Evolutionary conservation across 2,888 invertebrate genomes (phyloP), one percentile per base, ranked within the genome.

Genomic region (Netelia fuscicornis): DNA sequence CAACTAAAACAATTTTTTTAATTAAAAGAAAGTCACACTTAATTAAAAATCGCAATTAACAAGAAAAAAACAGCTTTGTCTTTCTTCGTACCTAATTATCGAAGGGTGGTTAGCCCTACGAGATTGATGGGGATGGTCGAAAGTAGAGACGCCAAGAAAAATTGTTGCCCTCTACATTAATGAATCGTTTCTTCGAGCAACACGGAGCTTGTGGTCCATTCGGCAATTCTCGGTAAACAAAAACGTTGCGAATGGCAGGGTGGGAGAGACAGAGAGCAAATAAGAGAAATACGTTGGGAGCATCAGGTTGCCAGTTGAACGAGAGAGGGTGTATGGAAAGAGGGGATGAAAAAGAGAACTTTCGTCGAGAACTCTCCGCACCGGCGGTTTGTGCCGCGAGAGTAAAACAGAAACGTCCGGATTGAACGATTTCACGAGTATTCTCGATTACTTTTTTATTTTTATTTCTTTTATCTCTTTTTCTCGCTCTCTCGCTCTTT

Each of bases 221-320:
- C 72, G 25, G 44, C 79, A 37, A 62, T 64, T 56, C 64, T 71
- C 64, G 71, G 11, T 20, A 58, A 68, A 68, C 68, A 65, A 67
- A 70, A 52, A 54, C 5, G 17, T 60, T 60, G 42, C 44, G 20
- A 58, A 23, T 23, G 17, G 8, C 13, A 56, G 6, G 11, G 6
- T 37, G 20, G n/a, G 54, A 42, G 20, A n/a, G 11, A 60, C 23
- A 10, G 10, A 23, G 10, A 10, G 60, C 20, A 56, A 60, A 60
- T 60, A 13, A 25, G n/a, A 23, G 58, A 67, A 74, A 80, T 44
- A 74, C 56, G 30, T 67, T 20, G 65, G 67, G 80, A 56, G 67
- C 72, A 80, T 80, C 74, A 67, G 58, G 72, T 80, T 72, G 72
- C 64, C 44, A 56, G 65, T 80, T 80, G 72, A 25, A 25, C 25